phyloP scores from a whole-genome alignment of 2,797 vertebrate genomes.

The Harpagifer antarcticus region DNA sequence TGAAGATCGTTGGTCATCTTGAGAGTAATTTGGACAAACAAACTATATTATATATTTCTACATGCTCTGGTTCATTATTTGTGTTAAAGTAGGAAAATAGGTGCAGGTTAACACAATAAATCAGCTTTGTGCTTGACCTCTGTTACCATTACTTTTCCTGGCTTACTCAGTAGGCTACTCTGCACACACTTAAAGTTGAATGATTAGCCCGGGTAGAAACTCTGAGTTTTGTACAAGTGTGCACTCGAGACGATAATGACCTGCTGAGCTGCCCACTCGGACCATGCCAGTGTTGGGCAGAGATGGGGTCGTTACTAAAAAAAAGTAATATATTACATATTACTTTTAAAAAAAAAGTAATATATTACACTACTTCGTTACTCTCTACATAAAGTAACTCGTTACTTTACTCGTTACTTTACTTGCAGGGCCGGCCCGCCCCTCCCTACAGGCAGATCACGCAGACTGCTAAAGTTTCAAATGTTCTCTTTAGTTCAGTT shows the following conservation, averaged over 20 bases:
- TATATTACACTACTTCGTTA: no score
- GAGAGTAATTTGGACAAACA: not conserved
- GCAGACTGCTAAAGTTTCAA: no score
- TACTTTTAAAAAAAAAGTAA: no score
- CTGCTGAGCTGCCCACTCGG: slow-evolving; percentile 29
- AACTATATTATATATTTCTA: not conserved
- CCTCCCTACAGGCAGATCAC: no score
- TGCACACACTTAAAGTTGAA: slow-evolving; percentile 49
- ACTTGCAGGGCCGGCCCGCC: no score
- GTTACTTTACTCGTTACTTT: no score
- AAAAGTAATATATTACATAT: no score
- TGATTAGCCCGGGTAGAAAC: slow-evolving; percentile 42
- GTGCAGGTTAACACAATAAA: slow-evolving; percentile 4
- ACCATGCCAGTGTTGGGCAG: not conserved
- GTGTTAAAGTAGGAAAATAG: no score
- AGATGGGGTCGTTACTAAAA: no score
- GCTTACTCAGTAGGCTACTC: slow-evolving; percentile 1
- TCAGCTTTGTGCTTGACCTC: slow-evolving; percentile 8
- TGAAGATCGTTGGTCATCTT: not conserved
- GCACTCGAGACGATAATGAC: slow-evolving; percentile 46
- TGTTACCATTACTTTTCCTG: not conserved
- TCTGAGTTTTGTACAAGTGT: slow-evolving; percentile 30
- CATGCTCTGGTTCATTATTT: slow-evolving; percentile 1
- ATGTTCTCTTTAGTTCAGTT: no score
- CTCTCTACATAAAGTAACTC: no score